Percentiles rank a stretch among this genome's conserved stretches.
These are phyloP conservation scores for Tyrannus savana DNA, from an alignment of 2,113 vertebrate genomes.

Conservation along the genomic window DNA sequence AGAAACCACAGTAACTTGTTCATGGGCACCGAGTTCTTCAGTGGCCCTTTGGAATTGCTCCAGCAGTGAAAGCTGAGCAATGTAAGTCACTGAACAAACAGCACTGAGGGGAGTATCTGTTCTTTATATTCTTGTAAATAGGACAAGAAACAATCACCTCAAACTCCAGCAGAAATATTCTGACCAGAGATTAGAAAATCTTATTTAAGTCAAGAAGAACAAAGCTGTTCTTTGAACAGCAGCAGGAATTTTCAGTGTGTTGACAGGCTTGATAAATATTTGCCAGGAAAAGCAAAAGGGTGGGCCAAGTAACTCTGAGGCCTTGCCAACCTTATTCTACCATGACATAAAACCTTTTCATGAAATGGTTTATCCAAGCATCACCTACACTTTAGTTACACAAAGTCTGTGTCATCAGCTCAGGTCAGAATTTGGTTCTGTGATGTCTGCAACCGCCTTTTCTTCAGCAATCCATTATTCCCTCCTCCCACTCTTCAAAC, in stretches of 20 bases:
- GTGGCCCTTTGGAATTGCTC: neutral
- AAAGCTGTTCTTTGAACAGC: neutral
- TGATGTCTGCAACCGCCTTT: neutral
- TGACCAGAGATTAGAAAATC: neutral
- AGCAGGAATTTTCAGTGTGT: neutral
- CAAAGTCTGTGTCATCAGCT: neutral
- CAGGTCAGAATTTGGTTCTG: neutral
- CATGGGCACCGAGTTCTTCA: neutral
- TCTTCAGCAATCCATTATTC: neutral
- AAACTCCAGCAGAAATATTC: neutral
- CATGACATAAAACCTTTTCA: neutral
- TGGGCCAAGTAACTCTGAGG: neutral
- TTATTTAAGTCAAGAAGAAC: neutral
- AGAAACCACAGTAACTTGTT: neutral
- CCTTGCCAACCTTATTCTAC: neutral
- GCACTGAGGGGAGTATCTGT: neutral
- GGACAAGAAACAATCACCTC: neutral
- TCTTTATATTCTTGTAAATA: neutral
- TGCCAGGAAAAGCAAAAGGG: neutral
- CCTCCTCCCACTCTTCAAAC: conserved; percentile 1
- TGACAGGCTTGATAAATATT: neutral
- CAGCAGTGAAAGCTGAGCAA: neutral
- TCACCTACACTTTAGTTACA: neutral
- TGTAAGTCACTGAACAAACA: neutral
- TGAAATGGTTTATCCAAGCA: neutral